Conservation (phyloP, 64 coral and sea anemone species). For the Catalaphyllia jardinei region DNA sequence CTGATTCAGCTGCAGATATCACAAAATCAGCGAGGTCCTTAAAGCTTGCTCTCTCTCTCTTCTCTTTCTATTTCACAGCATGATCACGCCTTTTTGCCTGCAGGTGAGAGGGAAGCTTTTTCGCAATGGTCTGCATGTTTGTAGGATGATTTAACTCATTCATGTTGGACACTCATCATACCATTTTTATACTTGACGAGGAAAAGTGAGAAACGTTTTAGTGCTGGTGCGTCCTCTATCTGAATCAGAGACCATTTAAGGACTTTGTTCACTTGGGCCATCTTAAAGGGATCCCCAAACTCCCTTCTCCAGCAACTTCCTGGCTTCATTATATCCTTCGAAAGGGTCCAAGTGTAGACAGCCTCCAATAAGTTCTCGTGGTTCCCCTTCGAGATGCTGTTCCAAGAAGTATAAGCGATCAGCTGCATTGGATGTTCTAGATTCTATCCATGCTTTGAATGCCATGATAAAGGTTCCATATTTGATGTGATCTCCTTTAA, state of each 20-base stretch:
- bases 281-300: slow-evolving; percentile 37
- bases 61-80: slow-evolving; percentile 7
- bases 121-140: slow-evolving; percentile 31
- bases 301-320: slow-evolving; percentile 1
- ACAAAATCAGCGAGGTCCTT: slow-evolving; percentile 46
- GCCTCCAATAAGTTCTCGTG: slow-evolving; percentile 46
- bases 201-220: too few relatives aligned
- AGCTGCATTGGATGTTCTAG: neutral
- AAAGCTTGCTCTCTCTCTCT: neutral
- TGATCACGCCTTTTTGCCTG: slow-evolving; percentile 31
- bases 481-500: slow-evolving; percentile 31
- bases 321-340: slow-evolving; percentile 18
- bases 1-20: slow-evolving; percentile 13
- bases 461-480: slow-evolving; percentile 27
- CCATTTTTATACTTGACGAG: too few relatives aligned
- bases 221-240: neutral
- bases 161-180: neutral
- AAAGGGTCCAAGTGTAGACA: slow-evolving; percentile 37
- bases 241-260: neutral
- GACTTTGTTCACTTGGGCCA: slow-evolving; percentile 30
- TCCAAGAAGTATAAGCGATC: slow-evolving; percentile 53
- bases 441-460: slow-evolving; percentile 18
- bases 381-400: slow-evolving; percentile 59
- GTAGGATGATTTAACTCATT: slow-evolving; percentile 15
- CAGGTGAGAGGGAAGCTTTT: slow-evolving; percentile 8